Conservation (phyloP, 2,113 vertebrate genomes). For the Caracal caracal region DNA sequence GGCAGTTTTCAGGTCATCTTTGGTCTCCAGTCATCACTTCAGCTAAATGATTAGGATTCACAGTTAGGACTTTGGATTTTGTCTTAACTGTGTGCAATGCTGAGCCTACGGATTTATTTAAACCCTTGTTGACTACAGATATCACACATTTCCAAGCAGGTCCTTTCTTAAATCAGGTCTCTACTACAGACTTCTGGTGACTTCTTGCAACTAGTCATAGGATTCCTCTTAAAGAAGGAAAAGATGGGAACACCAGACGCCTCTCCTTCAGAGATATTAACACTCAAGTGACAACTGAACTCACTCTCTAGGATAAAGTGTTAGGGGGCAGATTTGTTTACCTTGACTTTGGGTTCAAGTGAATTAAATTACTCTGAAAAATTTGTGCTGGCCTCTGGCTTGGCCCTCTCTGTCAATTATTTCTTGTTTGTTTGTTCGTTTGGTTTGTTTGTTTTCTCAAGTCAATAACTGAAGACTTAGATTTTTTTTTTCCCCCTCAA, state of each 20-base stretch:
- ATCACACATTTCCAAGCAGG: not conserved
- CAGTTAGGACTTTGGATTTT: not conserved
- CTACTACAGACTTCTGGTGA: not conserved
- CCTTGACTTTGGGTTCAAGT: not conserved
- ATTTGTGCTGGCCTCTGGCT: not conserved
- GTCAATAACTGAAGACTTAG: conserved; percentile 38
- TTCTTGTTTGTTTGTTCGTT: not conserved
- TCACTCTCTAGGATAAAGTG: not conserved
- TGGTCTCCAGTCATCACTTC: not conserved
- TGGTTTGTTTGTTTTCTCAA: not conserved
- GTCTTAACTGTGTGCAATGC: not conserved
- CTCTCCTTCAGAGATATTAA: conserved; percentile 7
- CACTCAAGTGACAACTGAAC: not conserved
- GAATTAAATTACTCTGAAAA: conserved; percentile 51
- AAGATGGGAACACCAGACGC: not conserved
- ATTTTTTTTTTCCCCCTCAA: not conserved
- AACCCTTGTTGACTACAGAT: not conserved
- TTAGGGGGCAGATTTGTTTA: not conserved
- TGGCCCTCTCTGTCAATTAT: conserved; percentile 18
- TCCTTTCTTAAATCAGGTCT: not conserved
- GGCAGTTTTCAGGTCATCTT: not conserved
- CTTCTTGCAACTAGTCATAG: not conserved
- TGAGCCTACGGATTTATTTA: not conserved
- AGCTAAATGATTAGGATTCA: not conserved
- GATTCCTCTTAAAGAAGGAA: not conserved